Evolutionary conservation across 1,140 invertebrate species (phyloP), one percentile per base, ranked within the genome.

Genomic region (Trinorchestia longiramus): DNA sequence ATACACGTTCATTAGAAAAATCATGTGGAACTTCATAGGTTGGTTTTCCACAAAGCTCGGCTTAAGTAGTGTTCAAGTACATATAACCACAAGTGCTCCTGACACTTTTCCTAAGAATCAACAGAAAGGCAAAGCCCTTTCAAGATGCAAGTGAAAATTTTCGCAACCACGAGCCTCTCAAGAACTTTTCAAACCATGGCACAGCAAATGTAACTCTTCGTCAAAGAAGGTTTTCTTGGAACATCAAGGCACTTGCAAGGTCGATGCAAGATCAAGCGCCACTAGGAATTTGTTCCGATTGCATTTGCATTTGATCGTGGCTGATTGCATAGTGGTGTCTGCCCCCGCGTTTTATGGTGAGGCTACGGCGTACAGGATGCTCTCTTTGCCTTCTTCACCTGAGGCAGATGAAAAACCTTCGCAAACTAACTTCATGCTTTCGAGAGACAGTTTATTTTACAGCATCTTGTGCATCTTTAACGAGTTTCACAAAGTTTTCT

Each of bases 271-370:
- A 94, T 94, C 43, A 94, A 47, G 43, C 92, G 44, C 43, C 44
- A 42, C 3, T 47, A 44, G 44, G 92, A 94, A 94, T 94, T 94
- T 94, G 43, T 45, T 41, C 44, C 40, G 92, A 94, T 94, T 45
- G 44, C 92, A 94, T 94, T 94, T 94, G 92, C 92, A 94, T 94
- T 94, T 94, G 41, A 94, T 94, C 92, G 92, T 44, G 36, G 92
- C 41, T 45, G 92, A 94, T 94, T 94, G 92, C 92, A 94, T 94
- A 40, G 43, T 94, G 92, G 92, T 94, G 92, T 94, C 44, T 94
- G 36, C 40, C 19, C 41, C 43, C 28, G 44, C 36, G n/a, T 94
- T 94, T 94, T 94, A 94, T 45, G 15, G 92, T 44, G 43, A 40
- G 43, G 43, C 88, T 41, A 42, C 88, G 88, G n/a, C 43, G 88